phyloP scores from a whole-genome alignment of 2,113 vertebrate genomes.

The Takifugu flavidus region DNA sequence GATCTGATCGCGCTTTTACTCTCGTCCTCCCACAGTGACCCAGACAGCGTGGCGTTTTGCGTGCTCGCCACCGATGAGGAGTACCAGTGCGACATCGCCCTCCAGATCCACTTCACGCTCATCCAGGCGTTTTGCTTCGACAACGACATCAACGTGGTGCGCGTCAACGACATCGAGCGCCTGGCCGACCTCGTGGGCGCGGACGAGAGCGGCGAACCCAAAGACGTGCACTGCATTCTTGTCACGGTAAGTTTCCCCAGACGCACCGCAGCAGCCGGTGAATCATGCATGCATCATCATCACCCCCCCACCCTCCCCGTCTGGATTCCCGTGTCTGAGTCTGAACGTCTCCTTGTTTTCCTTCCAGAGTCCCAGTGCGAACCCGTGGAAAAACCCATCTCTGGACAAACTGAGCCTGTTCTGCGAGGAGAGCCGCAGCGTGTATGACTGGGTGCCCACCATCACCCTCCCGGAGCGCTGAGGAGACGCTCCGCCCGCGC shows the following conservation, averaged over 20 bases:
- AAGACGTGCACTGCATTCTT: constrained; percentile 94
- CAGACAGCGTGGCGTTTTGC: constrained; percentile 93
- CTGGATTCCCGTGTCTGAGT: constrained; percentile 1
- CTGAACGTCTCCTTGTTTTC: constrained; percentile 20
- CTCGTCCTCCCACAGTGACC: constrained; percentile 77
- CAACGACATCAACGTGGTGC: constrained; percentile 94
- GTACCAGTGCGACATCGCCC: constrained; percentile 91
- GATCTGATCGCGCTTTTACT: constrained; percentile 19
- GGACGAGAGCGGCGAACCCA: constrained; percentile 81
- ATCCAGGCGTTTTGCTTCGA: constrained; percentile 98
- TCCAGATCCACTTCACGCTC: constrained; percentile 98
- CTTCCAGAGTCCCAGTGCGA: constrained; percentile 85
- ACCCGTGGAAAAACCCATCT: constrained; percentile 88
- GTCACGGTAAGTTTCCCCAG: constrained; percentile 83
- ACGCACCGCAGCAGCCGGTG: constrained; percentile 35
- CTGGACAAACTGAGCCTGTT: constrained; percentile 87
- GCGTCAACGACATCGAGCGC: constrained; percentile 85
- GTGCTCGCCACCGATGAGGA: constrained; percentile 90
- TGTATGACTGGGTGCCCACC: constrained; percentile 92
- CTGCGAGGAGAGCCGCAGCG: constrained; percentile 88
- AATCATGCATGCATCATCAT: constrained; percentile 44
- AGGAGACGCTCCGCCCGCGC: constrained; percentile 19
- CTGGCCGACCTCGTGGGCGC: constrained; percentile 85
- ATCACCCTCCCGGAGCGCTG: constrained; percentile 91
- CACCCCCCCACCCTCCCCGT: too few relatives aligned